Base-by-base conservation (phyloP, 2,113 vertebrate genomes). In the Triplophysa siluroides region DNA sequence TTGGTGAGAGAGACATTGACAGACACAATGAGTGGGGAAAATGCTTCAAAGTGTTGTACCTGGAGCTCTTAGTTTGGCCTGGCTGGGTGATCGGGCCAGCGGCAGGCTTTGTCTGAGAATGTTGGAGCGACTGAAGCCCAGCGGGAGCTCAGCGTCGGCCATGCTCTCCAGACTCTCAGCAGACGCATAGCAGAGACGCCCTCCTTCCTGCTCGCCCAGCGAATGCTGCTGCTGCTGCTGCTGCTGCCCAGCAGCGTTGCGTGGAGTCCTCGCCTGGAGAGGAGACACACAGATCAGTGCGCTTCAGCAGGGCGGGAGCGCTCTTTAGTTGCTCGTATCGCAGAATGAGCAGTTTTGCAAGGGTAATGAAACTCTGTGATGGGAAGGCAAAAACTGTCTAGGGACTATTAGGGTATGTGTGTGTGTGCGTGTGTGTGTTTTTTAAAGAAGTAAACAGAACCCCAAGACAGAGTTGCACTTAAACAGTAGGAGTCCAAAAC, bases 101-200 rank as follows among this genome's bases (percentile, higher is more conserved):
- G 97, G 97, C 85, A 99, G 90, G 88, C 97, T 99, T 93, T 98
- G 97, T 8, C 97, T 92, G 67, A 99, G 97, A 45, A 97, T 95
- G 89, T 98, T 98, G 93, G 97, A 97, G 85, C 97, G 96, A 91
- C 93, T 98, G 86, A 99, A 99, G 2, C 96, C 97, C 80, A 97
- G 87, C 47, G 97, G 96, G 61, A 98, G 85, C 83, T 98, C 96
- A 0, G 95, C 92, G 86, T 99, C 97, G 0, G 96, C 98, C 97
- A 98, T 99, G 91, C 93, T 98, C 87, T 97, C 97, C 92, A 97
- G 92, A 64, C 95, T 96, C 74, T 98, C 97, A 0, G 97, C 96
- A 0, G 97, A 97, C 33, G 96, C 96, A 0, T 97, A 98, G 23
- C 96, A 96, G 8, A 96, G 92, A 86, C 97, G 93, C 90, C 93